Conservation (phyloP, 2,797 vertebrate species). For the Chaetophractus vellerosus region DNA sequence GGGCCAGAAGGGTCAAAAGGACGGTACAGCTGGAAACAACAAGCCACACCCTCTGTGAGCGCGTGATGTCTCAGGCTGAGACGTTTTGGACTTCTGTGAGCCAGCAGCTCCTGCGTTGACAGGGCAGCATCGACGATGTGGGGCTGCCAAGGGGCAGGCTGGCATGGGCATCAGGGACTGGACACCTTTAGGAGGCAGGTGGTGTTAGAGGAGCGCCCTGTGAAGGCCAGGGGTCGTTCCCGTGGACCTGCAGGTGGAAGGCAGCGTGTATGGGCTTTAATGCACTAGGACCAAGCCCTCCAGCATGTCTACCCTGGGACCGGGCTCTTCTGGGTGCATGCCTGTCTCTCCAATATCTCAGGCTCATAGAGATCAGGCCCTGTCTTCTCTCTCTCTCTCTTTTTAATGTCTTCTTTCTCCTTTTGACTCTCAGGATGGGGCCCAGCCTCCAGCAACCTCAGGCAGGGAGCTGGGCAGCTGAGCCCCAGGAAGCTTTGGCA, state of each 20-base stretch:
- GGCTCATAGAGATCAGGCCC: background rate
- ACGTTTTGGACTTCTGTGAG: slow-evolving; percentile 57
- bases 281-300: background rate
- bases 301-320: background rate
- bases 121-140: fast-evolving
- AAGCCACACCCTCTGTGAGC: background rate
- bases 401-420: background rate
- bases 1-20: background rate
- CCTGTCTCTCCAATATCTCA: slow-evolving; percentile 69
- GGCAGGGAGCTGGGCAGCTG: background rate
- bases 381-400: background rate
- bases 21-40: background rate
- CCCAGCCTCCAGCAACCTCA: background rate
- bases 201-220: background rate
- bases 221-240: background rate
- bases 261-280: background rate
- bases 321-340: background rate
- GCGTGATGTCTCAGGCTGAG: slow-evolving; percentile 52
- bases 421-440: slow-evolving; percentile 68
- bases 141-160: background rate
- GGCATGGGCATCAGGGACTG: background rate
- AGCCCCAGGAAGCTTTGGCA: background rate
- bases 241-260: no score
- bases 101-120: slow-evolving; percentile 66
- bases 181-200: background rate